phyloP scores from a whole-genome alignment of 2,113 vertebrate genomes.

The Brachionichthys hirsutus region DNA sequence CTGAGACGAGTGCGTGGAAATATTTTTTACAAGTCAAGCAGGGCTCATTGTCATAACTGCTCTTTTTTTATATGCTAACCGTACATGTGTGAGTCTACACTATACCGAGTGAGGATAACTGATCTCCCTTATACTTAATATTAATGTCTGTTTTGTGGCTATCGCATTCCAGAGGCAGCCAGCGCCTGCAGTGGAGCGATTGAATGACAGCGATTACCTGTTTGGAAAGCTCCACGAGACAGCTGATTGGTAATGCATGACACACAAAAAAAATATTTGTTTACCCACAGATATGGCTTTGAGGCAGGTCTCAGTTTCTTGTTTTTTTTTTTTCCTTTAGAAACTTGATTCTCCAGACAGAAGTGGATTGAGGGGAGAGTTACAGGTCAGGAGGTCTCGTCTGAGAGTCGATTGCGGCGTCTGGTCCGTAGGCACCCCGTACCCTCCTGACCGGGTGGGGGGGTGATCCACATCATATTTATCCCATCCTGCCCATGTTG shows the following conservation, averaged over 20 bases:
- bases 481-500: conserved; percentile 44
- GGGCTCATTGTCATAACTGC: not conserved
- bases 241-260: conserved; percentile 69
- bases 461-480: conserved; percentile 57
- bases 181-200: conserved; percentile 60
- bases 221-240: conserved; percentile 62
- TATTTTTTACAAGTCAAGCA: conserved; percentile 1
- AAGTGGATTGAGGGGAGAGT: conserved; percentile 32
- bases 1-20: conserved; percentile 8
- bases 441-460: conserved; percentile 2
- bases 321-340: conserved; percentile 31
- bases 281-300: conserved; percentile 58
- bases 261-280: conserved; percentile 59
- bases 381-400: conserved; percentile 36
- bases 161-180: conserved; percentile 69
- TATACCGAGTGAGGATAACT: conserved; percentile 16
- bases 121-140: conserved; percentile 72
- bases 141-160: conserved; percentile 72
- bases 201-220: conserved; percentile 71
- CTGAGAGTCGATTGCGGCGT: conserved; percentile 20
- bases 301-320: conserved; percentile 48
- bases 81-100: conserved; percentile 21
- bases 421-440: conserved; percentile 17
- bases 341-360: conserved; percentile 53
- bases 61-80: not conserved